Conservation (phyloP, 2,113 vertebrate genomes). For the rabbit (Oryctolagus cuniculus) region mOryCun1.1 NC_091443.1:79384001-79384500, state of each 20-base stretch:
- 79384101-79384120: constrained; percentile 6
- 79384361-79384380: background rate
- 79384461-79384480: constrained; percentile 24
- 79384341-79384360: constrained; percentile 7
- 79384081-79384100: background rate
- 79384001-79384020: constrained; percentile 6
- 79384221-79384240: constrained; percentile 1
- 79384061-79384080: background rate
- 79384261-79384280: background rate
- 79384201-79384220: background rate
- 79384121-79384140: constrained; percentile 8
- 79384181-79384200: background rate
- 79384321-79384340: constrained; percentile 31
- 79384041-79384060: background rate
- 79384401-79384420: constrained; percentile 5
- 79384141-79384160: constrained; percentile 46
- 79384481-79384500: background rate
- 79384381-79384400: constrained; percentile 32
- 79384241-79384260: constrained; percentile 49
- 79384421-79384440: background rate
- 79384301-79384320: constrained; percentile 13
- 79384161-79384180: constrained; percentile 14
- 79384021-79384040: background rate
- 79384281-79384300: background rate
- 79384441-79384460: constrained; percentile 11